Percentiles rank a stretch among this genome's conserved stretches.
Conservation (phyloP, 35 echinoderm and acorn worm species). For the Holothuria glaberrima region DNA sequence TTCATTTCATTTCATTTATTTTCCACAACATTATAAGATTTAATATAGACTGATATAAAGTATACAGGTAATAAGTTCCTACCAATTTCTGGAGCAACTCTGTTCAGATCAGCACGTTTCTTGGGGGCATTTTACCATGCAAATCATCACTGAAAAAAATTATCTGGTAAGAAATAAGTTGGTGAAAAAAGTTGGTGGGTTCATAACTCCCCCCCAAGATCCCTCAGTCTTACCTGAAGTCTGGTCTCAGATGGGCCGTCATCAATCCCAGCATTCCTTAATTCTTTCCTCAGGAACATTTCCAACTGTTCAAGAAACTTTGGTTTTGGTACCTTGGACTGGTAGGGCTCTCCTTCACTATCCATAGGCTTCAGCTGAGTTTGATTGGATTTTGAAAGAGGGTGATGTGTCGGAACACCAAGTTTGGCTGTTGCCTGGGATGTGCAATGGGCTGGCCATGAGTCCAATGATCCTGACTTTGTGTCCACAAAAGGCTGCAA, state of each 20-base stretch:
- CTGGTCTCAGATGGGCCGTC: conserved; percentile 81
- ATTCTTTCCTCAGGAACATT: conserved; percentile 86
- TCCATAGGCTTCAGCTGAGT: conserved; percentile 23
- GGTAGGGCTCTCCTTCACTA: conserved; percentile 61
- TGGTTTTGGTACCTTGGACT: conserved; percentile 85
- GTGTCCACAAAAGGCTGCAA: conserved; percentile 91
- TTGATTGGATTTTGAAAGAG: not conserved
- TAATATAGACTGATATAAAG: no score
- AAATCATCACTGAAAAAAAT: no score
- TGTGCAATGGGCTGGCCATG: conserved; percentile 95
- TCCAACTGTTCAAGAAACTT: conserved; percentile 95
- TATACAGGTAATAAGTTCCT: no score
- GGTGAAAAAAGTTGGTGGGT: no score
- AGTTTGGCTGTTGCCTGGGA: conserved; percentile 75
- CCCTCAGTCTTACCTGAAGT: conserved; percentile 71
- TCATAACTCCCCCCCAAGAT: no score
- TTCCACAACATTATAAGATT: no score
- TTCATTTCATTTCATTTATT: no score
- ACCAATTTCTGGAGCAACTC: no score
- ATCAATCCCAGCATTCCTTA: conserved; percentile 68
- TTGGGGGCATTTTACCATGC: no score
- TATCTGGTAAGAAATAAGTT: no score
- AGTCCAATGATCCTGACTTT: conserved; percentile 82
- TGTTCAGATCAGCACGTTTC: no score
- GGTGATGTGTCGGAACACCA: conserved; percentile 9